These are phyloP conservation scores for Onthophagus sagittarius DNA, from an alignment of 2,888 invertebrate genomes.

Conservation along the genomic window DNA sequence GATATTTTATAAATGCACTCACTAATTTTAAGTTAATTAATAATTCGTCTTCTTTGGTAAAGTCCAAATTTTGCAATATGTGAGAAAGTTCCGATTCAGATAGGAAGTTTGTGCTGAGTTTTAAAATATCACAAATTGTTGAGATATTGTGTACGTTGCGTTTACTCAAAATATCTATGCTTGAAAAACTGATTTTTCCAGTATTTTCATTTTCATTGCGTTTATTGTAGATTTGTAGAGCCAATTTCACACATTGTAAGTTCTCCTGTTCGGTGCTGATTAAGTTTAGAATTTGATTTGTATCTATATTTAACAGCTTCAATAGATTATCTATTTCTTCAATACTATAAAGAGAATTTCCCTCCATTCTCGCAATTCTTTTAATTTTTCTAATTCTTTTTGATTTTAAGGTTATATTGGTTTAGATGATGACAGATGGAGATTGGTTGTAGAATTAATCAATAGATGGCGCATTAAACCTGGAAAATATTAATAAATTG, in stretches of 20 bases:
- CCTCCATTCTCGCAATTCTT: too few species aligned
- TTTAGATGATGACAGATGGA: too few species aligned
- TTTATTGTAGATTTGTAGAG: not conserved
- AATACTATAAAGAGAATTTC: not conserved
- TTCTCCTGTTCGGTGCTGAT: not conserved
- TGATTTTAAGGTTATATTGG: too few species aligned
- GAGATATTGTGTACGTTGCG: not conserved
- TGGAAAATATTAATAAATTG: too few species aligned
- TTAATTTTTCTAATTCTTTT: too few species aligned
- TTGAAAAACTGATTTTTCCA: not conserved
- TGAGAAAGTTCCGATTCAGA: not conserved
- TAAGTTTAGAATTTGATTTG: not conserved
- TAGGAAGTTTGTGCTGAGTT: not conserved
- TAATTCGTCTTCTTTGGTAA: not conserved
- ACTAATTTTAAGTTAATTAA: not conserved
- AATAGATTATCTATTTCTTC: not conserved
- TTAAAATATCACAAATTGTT: not conserved
- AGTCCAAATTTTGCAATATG: not conserved
- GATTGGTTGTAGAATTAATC: too few species aligned
- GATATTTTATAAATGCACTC: not conserved
- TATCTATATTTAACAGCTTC: not conserved
- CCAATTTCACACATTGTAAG: not conserved
- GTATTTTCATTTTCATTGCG: not conserved
- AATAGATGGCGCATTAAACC: too few species aligned
- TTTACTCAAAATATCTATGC: not conserved